phyloP scores from a whole-genome alignment of 1,140 invertebrate genomes.

The Campoletis sonorensis region DNA sequence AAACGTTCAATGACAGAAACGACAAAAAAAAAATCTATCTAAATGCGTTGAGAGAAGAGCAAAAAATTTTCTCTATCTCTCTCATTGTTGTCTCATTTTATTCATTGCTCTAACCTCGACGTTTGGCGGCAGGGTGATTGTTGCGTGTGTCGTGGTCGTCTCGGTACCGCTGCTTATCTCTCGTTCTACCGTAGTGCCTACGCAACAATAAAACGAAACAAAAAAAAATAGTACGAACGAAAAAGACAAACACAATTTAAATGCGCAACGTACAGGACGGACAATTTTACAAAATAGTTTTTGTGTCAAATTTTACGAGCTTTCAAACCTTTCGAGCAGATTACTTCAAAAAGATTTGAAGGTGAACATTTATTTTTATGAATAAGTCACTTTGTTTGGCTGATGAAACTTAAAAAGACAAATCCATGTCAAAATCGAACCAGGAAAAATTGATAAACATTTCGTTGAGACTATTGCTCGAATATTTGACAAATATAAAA shows the following conservation, averaged over 20 bases:
- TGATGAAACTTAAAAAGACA: too few species aligned
- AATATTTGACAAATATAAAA: too few species aligned
- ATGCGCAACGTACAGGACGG: constrained; percentile 28
- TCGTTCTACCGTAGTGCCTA: constrained; percentile 75
- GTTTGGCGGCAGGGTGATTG: constrained; percentile 73
- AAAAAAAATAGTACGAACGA: constrained; percentile 58
- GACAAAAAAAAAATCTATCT: not conserved
- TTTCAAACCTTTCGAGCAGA: too few species aligned
- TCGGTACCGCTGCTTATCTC: constrained; percentile 73
- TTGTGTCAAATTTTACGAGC: too few species aligned
- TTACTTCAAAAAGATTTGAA: too few species aligned
- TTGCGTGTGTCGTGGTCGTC: constrained; percentile 74
- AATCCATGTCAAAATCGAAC: too few species aligned
- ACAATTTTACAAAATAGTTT: constrained; percentile 1
- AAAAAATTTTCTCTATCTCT: constrained; percentile 46
- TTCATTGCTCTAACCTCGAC: constrained; percentile 72
- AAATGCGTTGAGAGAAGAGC: constrained; percentile 51
- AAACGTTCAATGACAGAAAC: constrained; percentile 48
- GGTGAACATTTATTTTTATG: too few species aligned
- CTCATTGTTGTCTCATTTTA: constrained; percentile 32
- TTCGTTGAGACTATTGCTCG: too few species aligned
- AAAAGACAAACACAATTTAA: constrained; percentile 47
- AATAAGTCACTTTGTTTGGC: too few species aligned
- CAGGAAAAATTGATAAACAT: too few species aligned
- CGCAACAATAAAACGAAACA: constrained; percentile 58